Conservation (phyloP, 2,113 vertebrate species). For the Nerophis ophidion region DNA sequence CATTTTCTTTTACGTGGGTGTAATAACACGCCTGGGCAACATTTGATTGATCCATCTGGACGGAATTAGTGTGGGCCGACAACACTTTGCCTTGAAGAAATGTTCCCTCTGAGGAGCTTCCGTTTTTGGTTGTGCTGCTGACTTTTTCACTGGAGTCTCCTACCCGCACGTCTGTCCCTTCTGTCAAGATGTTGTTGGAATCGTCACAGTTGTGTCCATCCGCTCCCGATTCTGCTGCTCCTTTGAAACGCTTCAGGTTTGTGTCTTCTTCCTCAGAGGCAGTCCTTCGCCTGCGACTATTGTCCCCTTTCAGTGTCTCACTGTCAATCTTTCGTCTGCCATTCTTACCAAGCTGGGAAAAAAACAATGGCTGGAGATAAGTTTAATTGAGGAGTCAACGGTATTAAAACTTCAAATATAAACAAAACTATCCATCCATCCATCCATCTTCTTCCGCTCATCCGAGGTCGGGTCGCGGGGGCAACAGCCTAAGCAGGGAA, state of each 20-base stretch:
- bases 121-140: constrained; percentile 60
- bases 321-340: constrained; percentile 81
- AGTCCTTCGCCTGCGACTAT: constrained; percentile 85
- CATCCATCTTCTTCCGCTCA: too few relatives aligned
- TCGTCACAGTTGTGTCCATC: constrained; percentile 76
- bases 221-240: constrained; percentile 67
- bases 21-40: constrained; percentile 70
- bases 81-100: constrained; percentile 43
- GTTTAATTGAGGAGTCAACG: not conserved
- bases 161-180: constrained; percentile 76
- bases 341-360: constrained; percentile 72
- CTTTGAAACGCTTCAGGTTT: constrained; percentile 88
- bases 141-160: constrained; percentile 67
- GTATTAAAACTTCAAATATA: not conserved
- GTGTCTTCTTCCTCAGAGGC: constrained; percentile 87
- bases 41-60: constrained; percentile 81
- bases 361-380: not conserved
- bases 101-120: constrained; percentile 55
- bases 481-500: too few relatives aligned
- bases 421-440: too few relatives aligned
- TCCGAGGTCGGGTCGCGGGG: too few relatives aligned
- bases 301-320: constrained; percentile 75
- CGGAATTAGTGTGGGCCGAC: constrained; percentile 56
- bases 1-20: constrained; percentile 91
- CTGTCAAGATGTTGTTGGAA: constrained; percentile 72